These are phyloP conservation scores for Coracias cyanogaster DNA, from an alignment of 2,797 vertebrate genomes.

Conservation along the genomic window DNA sequence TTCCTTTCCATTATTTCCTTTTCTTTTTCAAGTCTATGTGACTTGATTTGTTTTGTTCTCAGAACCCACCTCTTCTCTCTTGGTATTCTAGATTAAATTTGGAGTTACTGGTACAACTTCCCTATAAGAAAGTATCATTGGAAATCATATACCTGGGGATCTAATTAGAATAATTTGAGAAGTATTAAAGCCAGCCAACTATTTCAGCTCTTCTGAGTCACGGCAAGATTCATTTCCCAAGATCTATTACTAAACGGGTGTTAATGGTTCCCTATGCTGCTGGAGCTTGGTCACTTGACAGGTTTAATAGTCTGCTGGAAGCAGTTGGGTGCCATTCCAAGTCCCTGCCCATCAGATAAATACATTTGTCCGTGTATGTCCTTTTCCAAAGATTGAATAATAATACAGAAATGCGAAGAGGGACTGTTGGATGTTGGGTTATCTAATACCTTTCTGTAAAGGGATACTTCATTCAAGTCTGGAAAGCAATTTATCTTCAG, in stretches of 20 bases:
- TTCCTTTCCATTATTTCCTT: not conserved
- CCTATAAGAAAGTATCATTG: not conserved
- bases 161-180: not conserved
- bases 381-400: constrained; percentile 2
- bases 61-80: not conserved
- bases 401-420: not conserved
- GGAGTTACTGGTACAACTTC: not conserved
- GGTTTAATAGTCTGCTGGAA: not conserved
- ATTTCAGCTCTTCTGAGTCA: not conserved
- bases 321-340: not conserved
- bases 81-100: not conserved
- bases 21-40: not conserved
- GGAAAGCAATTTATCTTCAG: constrained; percentile 1
- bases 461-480: not conserved
- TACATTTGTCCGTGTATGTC: not conserved
- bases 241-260: not conserved
- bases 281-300: not conserved
- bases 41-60: not conserved
- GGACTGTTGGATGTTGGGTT: not conserved
- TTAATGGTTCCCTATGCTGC: not conserved
- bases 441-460: not conserved
- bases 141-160: not conserved
- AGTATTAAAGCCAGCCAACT: not conserved
- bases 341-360: not conserved
- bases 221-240: not conserved